Percentiles rank a stretch among this genome's conserved stretches.
These are phyloP conservation scores for Rhineura floridana DNA, from an alignment of 2,113 vertebrate genomes.

Conservation along the genomic window DNA sequence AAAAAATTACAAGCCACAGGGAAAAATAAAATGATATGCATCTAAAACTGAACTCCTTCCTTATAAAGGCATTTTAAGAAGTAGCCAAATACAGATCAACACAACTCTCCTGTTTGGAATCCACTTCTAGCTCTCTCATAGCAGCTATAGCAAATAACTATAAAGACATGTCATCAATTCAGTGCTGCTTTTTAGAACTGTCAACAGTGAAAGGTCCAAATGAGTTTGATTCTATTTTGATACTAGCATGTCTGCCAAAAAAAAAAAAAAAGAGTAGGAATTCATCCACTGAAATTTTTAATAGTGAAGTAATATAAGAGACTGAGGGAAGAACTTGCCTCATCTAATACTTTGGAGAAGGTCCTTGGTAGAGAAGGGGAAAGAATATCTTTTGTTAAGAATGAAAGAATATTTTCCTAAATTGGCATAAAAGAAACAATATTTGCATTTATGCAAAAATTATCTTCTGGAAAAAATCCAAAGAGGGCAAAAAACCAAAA, in stretches of 20 bases:
- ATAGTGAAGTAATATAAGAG: background rate
- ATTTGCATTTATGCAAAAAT: background rate
- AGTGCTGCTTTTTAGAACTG: conserved; percentile 3
- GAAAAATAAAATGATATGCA: background rate
- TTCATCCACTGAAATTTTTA: background rate
- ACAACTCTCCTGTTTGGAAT: background rate
- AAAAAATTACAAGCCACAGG: background rate
- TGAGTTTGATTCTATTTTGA: background rate
- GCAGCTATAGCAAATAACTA: background rate
- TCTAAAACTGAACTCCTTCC: background rate
- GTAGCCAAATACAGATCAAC: background rate
- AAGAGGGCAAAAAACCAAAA: background rate
- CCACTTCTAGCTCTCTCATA: background rate
- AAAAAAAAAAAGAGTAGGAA: background rate
- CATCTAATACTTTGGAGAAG: background rate
- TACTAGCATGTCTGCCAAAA: background rate
- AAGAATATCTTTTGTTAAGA: background rate
- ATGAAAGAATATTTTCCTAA: background rate
- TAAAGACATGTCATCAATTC: background rate
- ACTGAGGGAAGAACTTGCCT: background rate
- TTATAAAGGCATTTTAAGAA: background rate
- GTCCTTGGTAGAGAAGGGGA: background rate
- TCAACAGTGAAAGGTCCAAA: background rate
- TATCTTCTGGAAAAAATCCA: too few species aligned
- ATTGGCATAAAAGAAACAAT: background rate